phyloP scores from a whole-genome alignment of 2,113 vertebrate genomes.

The Mesembrinibis cayennensis region DNA sequence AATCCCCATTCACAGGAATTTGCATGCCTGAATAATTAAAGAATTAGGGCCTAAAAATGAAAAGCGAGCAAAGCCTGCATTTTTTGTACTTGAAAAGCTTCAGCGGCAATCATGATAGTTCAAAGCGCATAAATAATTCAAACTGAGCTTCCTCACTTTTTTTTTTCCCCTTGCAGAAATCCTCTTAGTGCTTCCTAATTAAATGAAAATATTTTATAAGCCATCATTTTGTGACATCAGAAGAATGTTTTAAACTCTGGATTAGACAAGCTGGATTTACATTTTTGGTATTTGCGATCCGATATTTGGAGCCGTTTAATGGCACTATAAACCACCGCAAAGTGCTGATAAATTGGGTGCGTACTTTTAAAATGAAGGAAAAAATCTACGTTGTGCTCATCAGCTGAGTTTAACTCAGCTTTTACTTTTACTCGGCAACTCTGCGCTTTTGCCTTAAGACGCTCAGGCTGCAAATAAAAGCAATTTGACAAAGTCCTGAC shows the following conservation, averaged over 20 bases:
- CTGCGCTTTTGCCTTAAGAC: background rate
- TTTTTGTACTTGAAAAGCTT: conserved; percentile 26
- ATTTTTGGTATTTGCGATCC: accelerated
- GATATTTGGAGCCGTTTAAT: background rate
- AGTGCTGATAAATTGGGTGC: accelerated
- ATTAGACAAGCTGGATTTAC: conserved; percentile 27
- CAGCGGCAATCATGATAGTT: background rate
- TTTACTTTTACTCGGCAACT: background rate
- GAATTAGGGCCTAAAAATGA: background rate
- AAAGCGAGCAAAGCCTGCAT: background rate
- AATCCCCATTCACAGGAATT: background rate
- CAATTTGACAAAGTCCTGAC: background rate
- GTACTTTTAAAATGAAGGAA: accelerated
- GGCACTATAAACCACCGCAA: background rate
- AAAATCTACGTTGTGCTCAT: accelerated
- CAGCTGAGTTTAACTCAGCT: background rate
- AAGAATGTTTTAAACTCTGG: conserved; percentile 19
- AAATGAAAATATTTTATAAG: conserved; percentile 56
- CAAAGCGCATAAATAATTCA: conserved; percentile 37
- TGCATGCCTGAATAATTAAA: conserved; percentile 25
- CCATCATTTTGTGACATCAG: conserved; percentile 30
- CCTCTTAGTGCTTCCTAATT: conserved; percentile 53
- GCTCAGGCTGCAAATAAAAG: background rate
- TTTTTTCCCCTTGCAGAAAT: conserved; percentile 7
- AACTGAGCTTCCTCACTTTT: background rate